A percentile compares a stretch with the other conserved stretches of the same genome.
These are phyloP conservation scores for Odiellus spinosus DNA, from an alignment of 2,888 invertebrate species.

Conservation along the genomic window DNA sequence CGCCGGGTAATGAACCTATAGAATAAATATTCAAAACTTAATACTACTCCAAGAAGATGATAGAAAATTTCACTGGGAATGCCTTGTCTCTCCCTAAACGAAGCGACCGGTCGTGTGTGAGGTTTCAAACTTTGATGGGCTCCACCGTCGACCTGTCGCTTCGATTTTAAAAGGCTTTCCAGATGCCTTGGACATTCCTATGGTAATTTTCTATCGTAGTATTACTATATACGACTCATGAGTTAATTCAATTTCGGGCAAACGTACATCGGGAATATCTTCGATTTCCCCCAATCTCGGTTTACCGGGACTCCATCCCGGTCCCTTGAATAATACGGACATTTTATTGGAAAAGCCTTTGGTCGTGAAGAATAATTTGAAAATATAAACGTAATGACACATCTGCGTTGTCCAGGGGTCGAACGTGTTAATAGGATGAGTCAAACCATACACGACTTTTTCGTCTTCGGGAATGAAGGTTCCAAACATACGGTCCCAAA, in stretches of 20 bases:
- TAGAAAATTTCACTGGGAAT: too few relatives aligned
- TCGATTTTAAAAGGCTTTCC: too few relatives aligned
- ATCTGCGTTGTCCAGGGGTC: conserved; percentile 45
- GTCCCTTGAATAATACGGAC: conserved; percentile 59
- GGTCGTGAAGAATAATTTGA: conserved; percentile 42
- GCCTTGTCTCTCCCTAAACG: too few relatives aligned
- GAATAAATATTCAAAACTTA: too few relatives aligned
- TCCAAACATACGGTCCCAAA: conserved; percentile 71
- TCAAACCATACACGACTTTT: conserved; percentile 68
- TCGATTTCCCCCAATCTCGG: conserved; percentile 57
- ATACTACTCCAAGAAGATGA: too few relatives aligned
- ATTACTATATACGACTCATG: too few relatives aligned
- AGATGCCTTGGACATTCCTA: too few relatives aligned
- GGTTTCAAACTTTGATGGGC: too few relatives aligned
- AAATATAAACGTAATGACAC: conserved; percentile 48
- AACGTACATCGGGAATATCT: conserved; percentile 51
- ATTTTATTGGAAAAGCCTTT: conserved; percentile 40
- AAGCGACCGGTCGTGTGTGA: too few relatives aligned
- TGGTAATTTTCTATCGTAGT: too few relatives aligned
- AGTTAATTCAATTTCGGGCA: too few relatives aligned
- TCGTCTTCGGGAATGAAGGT: conserved; percentile 59
- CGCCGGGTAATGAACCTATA: conserved; percentile 43
- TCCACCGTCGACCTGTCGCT: too few relatives aligned
- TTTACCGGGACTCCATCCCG: conserved; percentile 71
- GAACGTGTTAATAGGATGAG: conserved; percentile 61